These are phyloP conservation scores for Selene dorsalis DNA, from an alignment of 2,797 vertebrate species.

Conservation along the genomic window DNA sequence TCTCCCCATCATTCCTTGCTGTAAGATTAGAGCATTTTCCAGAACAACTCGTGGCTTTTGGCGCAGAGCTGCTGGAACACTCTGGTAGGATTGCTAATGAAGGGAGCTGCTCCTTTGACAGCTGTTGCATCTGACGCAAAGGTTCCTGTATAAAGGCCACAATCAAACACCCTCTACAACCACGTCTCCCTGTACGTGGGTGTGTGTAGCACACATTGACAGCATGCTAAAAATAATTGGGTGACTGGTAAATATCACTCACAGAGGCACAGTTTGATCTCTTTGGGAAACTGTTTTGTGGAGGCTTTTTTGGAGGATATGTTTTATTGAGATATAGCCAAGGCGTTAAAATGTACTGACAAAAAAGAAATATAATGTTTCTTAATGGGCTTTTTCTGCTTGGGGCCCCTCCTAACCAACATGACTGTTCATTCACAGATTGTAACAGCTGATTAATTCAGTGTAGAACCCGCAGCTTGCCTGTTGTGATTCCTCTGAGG, in stretches of 20 bases:
- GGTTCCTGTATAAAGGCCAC: conserved; percentile 78
- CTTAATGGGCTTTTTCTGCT: conserved; percentile 65
- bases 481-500: conserved; percentile 73
- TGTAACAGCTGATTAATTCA: conserved; percentile 72
- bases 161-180: conserved; percentile 77
- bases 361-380: conserved; percentile 60
- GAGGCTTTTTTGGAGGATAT: conserved; percentile 59
- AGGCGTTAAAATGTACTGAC: conserved; percentile 49
- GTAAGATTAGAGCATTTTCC: conserved; percentile 83
- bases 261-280: conserved; percentile 69
- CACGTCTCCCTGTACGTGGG: conserved; percentile 65
- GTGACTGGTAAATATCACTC: conserved; percentile 80
- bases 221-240: conserved; percentile 80
- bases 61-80: conserved; percentile 72
- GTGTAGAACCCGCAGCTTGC: conserved; percentile 48
- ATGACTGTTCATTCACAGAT: conserved; percentile 68
- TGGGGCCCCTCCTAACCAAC: conserved; percentile 44
- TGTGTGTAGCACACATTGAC: conserved; percentile 61
- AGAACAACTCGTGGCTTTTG: conserved; percentile 78
- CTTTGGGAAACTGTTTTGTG: conserved; percentile 56
- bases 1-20: conserved; percentile 77
- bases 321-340: conserved; percentile 56
- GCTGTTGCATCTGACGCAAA: conserved; percentile 81
- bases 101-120: conserved; percentile 81
- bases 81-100: conserved; percentile 81